Evolutionary conservation across 2,797 vertebrate species (phyloP).

Genomic region (Muraenolepis orangiensis): DNA sequence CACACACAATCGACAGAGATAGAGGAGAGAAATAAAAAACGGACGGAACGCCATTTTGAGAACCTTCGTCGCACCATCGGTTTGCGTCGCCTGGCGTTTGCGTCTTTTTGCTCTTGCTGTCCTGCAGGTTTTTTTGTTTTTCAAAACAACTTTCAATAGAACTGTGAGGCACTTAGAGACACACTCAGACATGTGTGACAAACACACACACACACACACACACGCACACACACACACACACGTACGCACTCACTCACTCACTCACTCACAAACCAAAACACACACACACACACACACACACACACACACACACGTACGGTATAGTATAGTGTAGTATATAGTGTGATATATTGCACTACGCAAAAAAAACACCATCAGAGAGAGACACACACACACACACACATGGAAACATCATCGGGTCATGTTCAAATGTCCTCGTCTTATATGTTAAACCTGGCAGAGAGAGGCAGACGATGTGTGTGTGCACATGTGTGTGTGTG

Average conservation of each 20-base stretch:
- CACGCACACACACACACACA: conserved; percentile 53
- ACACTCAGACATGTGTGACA: conserved; percentile 80
- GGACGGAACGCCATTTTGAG: not conserved
- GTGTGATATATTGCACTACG: conserved; percentile 59
- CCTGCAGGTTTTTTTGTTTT: conserved; percentile 37
- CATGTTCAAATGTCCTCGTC: conserved; percentile 66
- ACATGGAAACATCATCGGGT: conserved; percentile 50
- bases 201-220: conserved; percentile 70
- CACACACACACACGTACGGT: conserved; percentile 55
- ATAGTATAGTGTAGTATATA: conserved; percentile 61
- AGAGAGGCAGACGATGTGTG: conserved; percentile 48
- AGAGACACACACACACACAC: conserved; percentile 59
- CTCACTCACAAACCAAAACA: conserved; percentile 41
- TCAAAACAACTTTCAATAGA: conserved; percentile 82
- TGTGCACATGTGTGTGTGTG: conserved; percentile 14
- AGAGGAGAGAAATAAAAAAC: conserved; percentile 58
- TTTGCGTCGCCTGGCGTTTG: conserved; percentile 3
- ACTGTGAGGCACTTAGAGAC: conserved; percentile 99
- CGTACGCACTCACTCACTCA: conserved; percentile 70
- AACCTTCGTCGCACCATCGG: not conserved
- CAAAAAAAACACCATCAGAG: conserved; percentile 66
- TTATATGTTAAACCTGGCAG: conserved; percentile 53
- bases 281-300: conserved; percentile 38
- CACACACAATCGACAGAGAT: not conserved
- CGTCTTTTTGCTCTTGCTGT: conserved; percentile 52